Percentiles rank a stretch among this genome's conserved stretches.
Conservation (phyloP, 2,113 vertebrate genomes). For the Tachysurus fulvidraco region DNA sequence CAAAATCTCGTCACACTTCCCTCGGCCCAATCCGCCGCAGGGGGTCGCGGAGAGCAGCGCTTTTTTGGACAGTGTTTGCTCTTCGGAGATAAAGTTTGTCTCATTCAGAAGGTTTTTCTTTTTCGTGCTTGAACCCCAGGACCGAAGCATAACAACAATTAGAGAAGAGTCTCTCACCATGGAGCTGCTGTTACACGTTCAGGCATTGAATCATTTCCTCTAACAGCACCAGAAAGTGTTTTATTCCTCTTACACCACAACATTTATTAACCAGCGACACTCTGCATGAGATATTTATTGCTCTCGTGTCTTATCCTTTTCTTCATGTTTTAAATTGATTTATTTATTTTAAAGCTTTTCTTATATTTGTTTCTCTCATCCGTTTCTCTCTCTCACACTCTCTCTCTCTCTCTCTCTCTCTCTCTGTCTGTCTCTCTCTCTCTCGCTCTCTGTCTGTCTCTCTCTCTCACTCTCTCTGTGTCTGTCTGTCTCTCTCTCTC, state of each 20-base stretch:
- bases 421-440: too few species aligned
- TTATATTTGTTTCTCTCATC: too few species aligned
- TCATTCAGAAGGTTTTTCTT: neutral
- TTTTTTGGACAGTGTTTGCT: constrained; percentile 1
- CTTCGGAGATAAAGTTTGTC: neutral
- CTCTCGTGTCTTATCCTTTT: neutral
- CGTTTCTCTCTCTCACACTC: neutral
- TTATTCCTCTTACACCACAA: neutral
- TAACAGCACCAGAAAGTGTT: neutral
- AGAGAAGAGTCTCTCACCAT: too few species aligned
- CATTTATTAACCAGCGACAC: neutral
- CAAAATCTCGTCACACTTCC: neutral
- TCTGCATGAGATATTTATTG: too few species aligned
- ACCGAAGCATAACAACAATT: neutral
- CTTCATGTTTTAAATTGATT: neutral
- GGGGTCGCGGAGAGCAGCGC: neutral
- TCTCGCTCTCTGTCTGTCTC: too few species aligned
- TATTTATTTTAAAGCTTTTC: neutral
- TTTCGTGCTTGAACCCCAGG: neutral
- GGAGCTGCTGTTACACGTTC: neutral
- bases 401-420: too few species aligned
- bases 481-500: neutral
- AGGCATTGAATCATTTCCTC: neutral
- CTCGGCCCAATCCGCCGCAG: neutral
- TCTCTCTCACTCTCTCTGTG: neutral